phyloP scores from a whole-genome alignment of 2,888 invertebrate species.

The Celastrina argiolus region DNA sequence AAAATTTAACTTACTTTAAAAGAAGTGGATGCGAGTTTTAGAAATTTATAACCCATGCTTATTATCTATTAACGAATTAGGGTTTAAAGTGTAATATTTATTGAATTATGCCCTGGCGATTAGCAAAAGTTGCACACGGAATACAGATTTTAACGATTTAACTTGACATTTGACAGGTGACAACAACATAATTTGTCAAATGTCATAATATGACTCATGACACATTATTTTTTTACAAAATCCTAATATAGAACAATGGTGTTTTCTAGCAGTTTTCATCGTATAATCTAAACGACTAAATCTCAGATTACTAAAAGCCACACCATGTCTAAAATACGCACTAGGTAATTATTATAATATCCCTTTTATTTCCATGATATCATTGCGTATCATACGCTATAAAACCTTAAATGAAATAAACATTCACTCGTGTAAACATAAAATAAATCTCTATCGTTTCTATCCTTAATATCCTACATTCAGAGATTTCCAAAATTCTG shows the following conservation, averaged over 20 bases:
- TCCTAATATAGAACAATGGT: background rate
- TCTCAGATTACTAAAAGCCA: too few relatives aligned
- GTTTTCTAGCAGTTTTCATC: too few relatives aligned
- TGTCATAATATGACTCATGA: background rate
- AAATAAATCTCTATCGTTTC: too few relatives aligned
- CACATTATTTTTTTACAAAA: background rate
- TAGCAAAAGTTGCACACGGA: slow-evolving; percentile 27
- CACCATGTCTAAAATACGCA: too few relatives aligned
- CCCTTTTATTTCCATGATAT: too few relatives aligned
- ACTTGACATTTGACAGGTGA: slow-evolving; percentile 31
- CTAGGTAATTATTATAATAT: too few relatives aligned
- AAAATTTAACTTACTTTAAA: slow-evolving; percentile 55
- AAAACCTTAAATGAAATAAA: too few relatives aligned
- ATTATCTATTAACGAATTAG: slow-evolving; percentile 31
- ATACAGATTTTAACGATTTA: slow-evolving; percentile 14
- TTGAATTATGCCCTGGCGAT: slow-evolving; percentile 51
- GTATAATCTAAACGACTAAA: too few relatives aligned
- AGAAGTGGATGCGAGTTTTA: slow-evolving; percentile 62
- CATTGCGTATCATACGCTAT: too few relatives aligned
- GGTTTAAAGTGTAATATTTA: background rate
- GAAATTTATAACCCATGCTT: slow-evolving; percentile 66
- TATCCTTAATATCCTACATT: too few relatives aligned
- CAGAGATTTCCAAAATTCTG: too few relatives aligned
- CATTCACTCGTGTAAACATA: too few relatives aligned
- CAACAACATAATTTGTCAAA: background rate